Evolutionary conservation across 1,140 invertebrate species (phyloP).

Genomic region (Cherax quadricarinatus): DNA sequence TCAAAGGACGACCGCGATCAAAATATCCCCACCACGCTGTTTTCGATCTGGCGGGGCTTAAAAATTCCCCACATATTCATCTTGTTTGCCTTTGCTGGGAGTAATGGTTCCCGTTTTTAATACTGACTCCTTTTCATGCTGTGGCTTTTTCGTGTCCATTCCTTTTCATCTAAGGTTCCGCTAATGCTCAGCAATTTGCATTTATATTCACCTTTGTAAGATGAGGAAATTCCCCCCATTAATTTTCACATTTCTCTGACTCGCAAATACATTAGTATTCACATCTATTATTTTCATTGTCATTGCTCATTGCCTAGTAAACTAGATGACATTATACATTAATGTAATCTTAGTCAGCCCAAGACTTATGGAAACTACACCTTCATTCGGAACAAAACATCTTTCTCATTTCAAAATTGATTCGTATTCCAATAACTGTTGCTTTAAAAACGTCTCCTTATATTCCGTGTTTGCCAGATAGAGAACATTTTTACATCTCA

Average conservation of each 20-base stretch:
- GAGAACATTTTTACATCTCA: constrained; percentile 53
- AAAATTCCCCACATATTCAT: constrained; percentile 69
- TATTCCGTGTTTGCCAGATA: constrained; percentile 69
- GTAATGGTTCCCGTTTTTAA: constrained; percentile 67
- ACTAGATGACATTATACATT: constrained; percentile 9
- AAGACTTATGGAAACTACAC: constrained; percentile 42
- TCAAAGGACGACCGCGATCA: constrained; percentile 46
- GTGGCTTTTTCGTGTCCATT: constrained; percentile 58
- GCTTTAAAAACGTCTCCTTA: constrained; percentile 67
- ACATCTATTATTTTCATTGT: constrained; percentile 13
- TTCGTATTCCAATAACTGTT: constrained; percentile 70
- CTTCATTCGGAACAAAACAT: constrained; percentile 53
- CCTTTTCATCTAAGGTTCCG: constrained; percentile 66
- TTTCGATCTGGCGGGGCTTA: constrained; percentile 61
- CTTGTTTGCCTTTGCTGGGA: constrained; percentile 69
- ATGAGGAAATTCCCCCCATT: constrained; percentile 53
- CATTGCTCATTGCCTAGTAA: constrained; percentile 17
- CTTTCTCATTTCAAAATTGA: constrained; percentile 68
- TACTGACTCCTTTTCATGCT: constrained; percentile 68
- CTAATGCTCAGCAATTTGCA: constrained; percentile 67
- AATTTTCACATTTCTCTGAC: constrained; percentile 48
- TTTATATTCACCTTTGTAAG: constrained; percentile 68
- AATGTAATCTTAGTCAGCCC: background rate
- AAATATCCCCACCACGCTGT: constrained; percentile 56
- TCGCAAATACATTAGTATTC: constrained; percentile 43